Conservation (phyloP, 2,797 vertebrate species). For the Enteromius trimaculatus region DNA sequence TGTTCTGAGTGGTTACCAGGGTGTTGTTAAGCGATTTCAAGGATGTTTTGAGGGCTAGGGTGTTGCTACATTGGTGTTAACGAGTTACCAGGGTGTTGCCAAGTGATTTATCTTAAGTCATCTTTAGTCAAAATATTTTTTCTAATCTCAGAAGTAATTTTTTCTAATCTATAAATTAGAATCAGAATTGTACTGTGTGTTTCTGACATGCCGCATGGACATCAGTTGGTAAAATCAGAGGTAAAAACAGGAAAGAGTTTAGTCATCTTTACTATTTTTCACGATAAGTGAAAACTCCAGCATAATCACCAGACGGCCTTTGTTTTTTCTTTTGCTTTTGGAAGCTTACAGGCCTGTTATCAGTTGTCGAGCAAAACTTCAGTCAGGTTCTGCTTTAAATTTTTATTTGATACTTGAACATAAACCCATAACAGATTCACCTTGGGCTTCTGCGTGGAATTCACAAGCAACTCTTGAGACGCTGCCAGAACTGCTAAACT, state of each 20-base stretch:
- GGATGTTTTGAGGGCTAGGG: neutral
- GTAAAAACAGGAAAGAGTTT: neutral
- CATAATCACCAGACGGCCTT: neutral
- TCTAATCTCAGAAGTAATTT: neutral
- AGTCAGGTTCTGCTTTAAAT: constrained; percentile 13
- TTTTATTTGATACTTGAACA: constrained; percentile 23
- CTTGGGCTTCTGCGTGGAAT: constrained; percentile 1
- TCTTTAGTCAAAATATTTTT: too few species aligned
- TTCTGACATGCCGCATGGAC: neutral
- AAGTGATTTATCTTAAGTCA: neutral
- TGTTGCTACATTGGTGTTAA: neutral
- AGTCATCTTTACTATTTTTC: neutral
- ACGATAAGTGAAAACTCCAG: neutral
- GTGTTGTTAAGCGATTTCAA: neutral
- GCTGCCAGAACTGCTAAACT: constrained; percentile 11
- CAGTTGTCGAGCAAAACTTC: constrained; percentile 14
- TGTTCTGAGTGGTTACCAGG: neutral
- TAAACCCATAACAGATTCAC: constrained; percentile 23
- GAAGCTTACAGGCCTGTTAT: constrained; percentile 1
- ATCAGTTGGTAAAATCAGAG: neutral
- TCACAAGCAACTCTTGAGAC: constrained; percentile 11
- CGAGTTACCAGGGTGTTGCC: neutral
- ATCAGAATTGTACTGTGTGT: neutral
- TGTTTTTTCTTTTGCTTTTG: neutral
- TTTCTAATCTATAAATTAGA: neutral